These are phyloP conservation scores for Myrmophylax atrothorax DNA, from an alignment of 2,113 vertebrate genomes.

Conservation along the genomic window DNA sequence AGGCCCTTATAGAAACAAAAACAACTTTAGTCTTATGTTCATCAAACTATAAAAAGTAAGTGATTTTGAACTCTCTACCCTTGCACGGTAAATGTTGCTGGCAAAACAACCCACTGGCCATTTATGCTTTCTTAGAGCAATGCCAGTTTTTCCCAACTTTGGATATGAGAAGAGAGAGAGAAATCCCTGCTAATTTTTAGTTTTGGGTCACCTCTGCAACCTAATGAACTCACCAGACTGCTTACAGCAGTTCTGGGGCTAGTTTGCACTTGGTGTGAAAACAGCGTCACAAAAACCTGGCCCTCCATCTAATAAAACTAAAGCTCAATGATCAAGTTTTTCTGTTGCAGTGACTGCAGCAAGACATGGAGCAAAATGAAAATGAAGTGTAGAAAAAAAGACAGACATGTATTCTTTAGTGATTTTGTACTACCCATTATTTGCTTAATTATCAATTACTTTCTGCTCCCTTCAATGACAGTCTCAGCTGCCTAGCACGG, in stretches of 20 bases:
- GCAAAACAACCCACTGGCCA: not conserved
- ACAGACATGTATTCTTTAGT: not conserved
- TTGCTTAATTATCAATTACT: not conserved
- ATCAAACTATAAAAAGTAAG: not conserved
- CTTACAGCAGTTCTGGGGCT: constrained; percentile 24
- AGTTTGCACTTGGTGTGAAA: not conserved
- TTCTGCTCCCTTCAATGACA: not conserved
- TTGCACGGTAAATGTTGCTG: not conserved
- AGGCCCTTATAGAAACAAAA: not conserved
- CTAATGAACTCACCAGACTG: not conserved
- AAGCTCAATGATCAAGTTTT: not conserved
- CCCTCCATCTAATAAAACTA: not conserved
- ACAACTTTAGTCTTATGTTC: not conserved
- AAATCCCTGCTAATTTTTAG: not conserved
- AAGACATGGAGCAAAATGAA: not conserved
- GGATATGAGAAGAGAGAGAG: not conserved
- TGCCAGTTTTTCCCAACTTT: not conserved
- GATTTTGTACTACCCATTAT: not conserved
- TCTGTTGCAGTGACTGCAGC: not conserved
- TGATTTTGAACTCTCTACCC: not conserved
- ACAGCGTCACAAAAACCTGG: not conserved
- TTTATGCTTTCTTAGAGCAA: not conserved
- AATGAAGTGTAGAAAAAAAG: not conserved
- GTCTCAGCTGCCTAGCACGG: not conserved
- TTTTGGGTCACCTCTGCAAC: not conserved